phyloP scores from a whole-genome alignment of 2,113 vertebrate species.

The Tachysurus vachellii region DNA sequence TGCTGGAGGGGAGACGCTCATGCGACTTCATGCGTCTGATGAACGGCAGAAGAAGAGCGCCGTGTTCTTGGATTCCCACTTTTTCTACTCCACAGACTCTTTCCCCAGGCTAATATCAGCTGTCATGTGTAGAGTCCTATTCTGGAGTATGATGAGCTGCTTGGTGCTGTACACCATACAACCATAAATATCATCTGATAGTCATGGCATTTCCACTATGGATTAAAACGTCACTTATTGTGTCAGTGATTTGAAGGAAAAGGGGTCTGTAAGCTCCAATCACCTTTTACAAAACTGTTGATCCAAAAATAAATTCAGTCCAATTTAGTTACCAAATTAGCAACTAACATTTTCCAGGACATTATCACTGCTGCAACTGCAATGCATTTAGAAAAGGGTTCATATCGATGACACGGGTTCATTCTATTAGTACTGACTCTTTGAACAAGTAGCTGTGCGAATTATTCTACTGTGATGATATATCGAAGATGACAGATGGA shows the following conservation, averaged over 20 bases:
- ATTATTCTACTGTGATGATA: neutral
- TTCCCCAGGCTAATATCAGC: constrained; percentile 15
- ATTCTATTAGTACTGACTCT: neutral
- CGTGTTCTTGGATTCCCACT: neutral
- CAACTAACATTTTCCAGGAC: neutral
- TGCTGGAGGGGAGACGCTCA: constrained; percentile 33
- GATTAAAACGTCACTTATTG: neutral
- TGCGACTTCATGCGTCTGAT: constrained; percentile 44
- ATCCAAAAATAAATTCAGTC: neutral
- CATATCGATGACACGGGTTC: neutral
- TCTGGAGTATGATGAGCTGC: neutral
- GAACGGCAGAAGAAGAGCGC: constrained; percentile 15
- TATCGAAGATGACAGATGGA: neutral
- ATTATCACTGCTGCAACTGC: neutral
- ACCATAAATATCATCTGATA: neutral
- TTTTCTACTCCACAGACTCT: constrained; percentile 21
- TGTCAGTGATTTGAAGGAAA: neutral
- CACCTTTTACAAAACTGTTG: neutral
- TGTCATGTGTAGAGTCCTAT: neutral
- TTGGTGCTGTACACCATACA: too few species aligned
- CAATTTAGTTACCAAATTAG: neutral
- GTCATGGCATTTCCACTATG: neutral
- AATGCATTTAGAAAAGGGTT: neutral
- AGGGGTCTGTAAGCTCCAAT: neutral
- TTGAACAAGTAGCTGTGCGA: neutral